phyloP scores from a whole-genome alignment of 2,888 invertebrate species.

The Lamellibrachia columna region DNA sequence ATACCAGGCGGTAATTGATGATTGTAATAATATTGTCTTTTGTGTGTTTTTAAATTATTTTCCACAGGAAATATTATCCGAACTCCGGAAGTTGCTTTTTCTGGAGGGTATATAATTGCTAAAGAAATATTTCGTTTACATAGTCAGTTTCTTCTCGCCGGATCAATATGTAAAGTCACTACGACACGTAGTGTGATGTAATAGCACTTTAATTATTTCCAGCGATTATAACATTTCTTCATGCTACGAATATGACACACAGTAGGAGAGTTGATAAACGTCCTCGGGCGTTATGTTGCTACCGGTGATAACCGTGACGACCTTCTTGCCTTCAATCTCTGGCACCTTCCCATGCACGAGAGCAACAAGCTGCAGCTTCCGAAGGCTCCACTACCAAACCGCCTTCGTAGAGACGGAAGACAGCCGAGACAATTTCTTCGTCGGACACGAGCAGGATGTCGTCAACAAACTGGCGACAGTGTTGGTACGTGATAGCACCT shows the following conservation, averaged over 20 bases:
- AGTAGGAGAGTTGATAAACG: conserved; percentile 31
- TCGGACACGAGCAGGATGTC: conserved; percentile 60
- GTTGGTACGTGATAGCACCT: conserved; percentile 53
- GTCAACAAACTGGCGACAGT: conserved; percentile 55
- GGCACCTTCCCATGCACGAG: conserved; percentile 53
- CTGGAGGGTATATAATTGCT: too few species aligned
- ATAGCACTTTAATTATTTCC: too few species aligned
- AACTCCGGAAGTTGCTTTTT: too few species aligned
- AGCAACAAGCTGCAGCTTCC: conserved; percentile 58
- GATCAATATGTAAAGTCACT: too few species aligned
- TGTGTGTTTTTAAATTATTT: too few species aligned
- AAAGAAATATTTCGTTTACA: too few species aligned
- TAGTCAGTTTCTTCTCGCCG: too few species aligned
- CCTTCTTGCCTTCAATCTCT: conserved; percentile 52
- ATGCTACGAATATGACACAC: background rate
- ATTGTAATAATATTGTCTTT: too few species aligned
- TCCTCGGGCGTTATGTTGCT: conserved; percentile 57
- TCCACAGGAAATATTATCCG: too few species aligned
- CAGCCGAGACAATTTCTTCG: conserved; percentile 52
- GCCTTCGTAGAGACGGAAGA: conserved; percentile 49
- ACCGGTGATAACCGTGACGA: conserved; percentile 60
- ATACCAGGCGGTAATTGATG: too few species aligned
- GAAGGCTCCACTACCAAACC: conserved; percentile 62
- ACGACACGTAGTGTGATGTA: too few species aligned
- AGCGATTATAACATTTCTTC: background rate